These are phyloP conservation scores for Ecliptopera silaceata DNA, from an alignment of 2,888 invertebrate genomes.

Conservation along the genomic window DNA sequence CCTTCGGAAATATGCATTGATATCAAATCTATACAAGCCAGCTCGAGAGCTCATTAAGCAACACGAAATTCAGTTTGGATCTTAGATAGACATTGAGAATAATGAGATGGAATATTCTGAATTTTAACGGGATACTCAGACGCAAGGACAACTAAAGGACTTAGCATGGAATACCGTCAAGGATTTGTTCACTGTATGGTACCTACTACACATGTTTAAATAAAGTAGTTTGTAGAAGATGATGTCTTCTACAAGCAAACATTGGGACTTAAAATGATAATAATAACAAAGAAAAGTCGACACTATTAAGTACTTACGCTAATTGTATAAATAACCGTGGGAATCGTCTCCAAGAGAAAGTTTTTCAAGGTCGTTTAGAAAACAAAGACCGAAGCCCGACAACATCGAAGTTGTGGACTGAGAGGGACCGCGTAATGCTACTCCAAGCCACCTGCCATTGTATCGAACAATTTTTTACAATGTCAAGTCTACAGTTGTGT, in stretches of 20 bases:
- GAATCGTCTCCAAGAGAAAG: constrained; percentile 15
- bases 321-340: not conserved
- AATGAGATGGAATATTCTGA: too few relatives aligned
- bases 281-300: not conserved
- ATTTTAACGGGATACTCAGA: too few relatives aligned
- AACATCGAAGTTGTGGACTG: constrained; percentile 16
- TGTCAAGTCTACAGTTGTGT: constrained; percentile 27
- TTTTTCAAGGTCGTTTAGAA: constrained; percentile 24
- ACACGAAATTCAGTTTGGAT: constrained; percentile 4
- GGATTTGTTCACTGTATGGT: too few relatives aligned
- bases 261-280: not conserved
- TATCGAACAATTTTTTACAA: constrained; percentile 23
- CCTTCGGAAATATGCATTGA: constrained; percentile 27
- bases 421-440: constrained; percentile 16
- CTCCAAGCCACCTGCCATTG: constrained; percentile 11
- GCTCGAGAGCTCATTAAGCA: constrained; percentile 6
- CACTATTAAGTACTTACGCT: not conserved
- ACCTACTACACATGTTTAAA: too few relatives aligned
- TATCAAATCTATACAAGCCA: constrained; percentile 11
- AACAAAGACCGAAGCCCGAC: constrained; percentile 18
- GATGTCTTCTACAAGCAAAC: too few relatives aligned
- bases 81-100: not conserved
- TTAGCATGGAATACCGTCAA: too few relatives aligned
- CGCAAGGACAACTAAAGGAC: too few relatives aligned
- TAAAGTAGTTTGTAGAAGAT: too few relatives aligned